Percentiles rank a stretch among this genome's conserved stretches.
phyloP scores from a whole-genome alignment of 2,797 vertebrate genomes.

The Pseudomugil tenellus region DNA sequence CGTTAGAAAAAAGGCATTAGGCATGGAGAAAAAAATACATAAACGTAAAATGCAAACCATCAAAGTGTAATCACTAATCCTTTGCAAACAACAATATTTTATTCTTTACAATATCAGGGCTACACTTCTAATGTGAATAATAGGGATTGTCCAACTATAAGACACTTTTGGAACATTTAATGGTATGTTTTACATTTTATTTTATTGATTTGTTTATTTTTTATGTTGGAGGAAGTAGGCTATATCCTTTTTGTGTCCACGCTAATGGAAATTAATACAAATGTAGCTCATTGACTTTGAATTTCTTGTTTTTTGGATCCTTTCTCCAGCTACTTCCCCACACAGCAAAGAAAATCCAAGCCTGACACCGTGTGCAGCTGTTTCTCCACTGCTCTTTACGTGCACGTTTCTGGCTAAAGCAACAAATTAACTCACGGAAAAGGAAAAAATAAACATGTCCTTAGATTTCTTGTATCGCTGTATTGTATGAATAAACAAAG shows the following conservation, averaged over 20 bases:
- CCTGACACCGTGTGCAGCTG: background rate
- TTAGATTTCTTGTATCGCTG: background rate
- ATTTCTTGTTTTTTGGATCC: background rate
- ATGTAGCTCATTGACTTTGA: background rate
- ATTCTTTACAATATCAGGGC: background rate
- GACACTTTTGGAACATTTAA: background rate
- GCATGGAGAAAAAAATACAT: conserved; percentile 46
- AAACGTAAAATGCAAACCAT: conserved; percentile 31
- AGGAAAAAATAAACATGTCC: no score
- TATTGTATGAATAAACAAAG: no score
- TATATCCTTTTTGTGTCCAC: background rate
- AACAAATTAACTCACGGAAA: no score
- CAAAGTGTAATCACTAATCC: conserved; percentile 6
- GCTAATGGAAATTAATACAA: background rate
- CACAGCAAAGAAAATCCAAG: background rate
- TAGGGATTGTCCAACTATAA: background rate
- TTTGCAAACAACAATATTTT: conserved; percentile 23
- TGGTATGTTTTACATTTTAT: background rate
- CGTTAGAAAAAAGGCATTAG: conserved; percentile 50
- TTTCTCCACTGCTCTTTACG: background rate
- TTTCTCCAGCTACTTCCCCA: background rate
- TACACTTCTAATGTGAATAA: conserved; percentile 19
- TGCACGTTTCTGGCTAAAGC: no score
- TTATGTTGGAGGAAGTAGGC: background rate
- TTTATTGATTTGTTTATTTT: background rate